Percentiles rank a stretch among this genome's conserved stretches.
These are phyloP conservation scores for Chlorodrepanis virens DNA, from an alignment of 2,113 vertebrate species.

Conservation along the genomic window DNA sequence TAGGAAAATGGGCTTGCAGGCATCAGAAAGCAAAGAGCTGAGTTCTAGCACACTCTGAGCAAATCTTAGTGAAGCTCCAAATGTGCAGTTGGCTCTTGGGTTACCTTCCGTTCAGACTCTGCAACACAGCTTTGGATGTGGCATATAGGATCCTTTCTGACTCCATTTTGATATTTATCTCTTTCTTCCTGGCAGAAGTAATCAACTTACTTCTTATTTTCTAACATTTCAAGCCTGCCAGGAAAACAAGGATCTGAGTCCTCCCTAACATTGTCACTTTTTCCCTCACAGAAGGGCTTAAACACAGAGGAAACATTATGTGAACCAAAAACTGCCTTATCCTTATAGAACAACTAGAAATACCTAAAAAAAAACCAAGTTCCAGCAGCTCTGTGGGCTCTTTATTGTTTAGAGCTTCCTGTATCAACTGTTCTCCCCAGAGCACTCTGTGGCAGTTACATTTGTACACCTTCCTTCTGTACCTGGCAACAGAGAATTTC, in stretches of 20 bases:
- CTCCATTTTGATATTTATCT: not conserved
- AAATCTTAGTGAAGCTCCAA: not conserved
- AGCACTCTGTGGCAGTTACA: not conserved
- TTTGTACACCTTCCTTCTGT: not conserved
- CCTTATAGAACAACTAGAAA: not conserved
- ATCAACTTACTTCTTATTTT: not conserved
- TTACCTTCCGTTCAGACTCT: not conserved
- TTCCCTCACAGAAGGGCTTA: not conserved
- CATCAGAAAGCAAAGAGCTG: not conserved
- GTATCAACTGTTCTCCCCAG: not conserved
- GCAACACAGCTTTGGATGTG: not conserved
- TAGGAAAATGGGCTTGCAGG: not conserved
- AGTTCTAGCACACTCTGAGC: not conserved
- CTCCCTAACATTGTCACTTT: not conserved
- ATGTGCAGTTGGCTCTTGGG: not conserved
- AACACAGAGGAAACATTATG: not conserved
- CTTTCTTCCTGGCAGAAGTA: not conserved
- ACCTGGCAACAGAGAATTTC: not conserved
- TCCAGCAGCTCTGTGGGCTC: not conserved
- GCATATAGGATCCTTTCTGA: not conserved
- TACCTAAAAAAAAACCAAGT: not conserved
- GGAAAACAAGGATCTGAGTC: not conserved
- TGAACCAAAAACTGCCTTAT: not conserved
- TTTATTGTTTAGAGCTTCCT: not conserved
- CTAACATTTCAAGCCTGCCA: not conserved